Evolutionary conservation across 1,140 invertebrate species (phyloP).

Genomic region (Drosophila navojoa): DNA sequence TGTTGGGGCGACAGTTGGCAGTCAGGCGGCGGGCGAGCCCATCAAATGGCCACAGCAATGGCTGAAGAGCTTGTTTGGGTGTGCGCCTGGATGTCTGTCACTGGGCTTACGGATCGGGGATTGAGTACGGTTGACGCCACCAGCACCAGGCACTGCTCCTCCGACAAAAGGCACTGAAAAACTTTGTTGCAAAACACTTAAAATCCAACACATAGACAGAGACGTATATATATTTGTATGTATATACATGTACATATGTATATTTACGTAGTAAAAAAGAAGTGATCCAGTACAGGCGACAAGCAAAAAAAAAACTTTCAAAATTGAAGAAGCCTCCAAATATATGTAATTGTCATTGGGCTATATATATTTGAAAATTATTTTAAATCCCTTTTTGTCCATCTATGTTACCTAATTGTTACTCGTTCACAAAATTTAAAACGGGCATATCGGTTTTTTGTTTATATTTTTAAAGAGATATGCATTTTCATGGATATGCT

Average conservation of each 20-base stretch:
- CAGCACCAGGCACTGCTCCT: slow-evolving; percentile 32
- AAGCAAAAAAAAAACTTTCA: background rate
- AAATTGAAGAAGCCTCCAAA: no score
- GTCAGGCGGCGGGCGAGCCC: background rate
- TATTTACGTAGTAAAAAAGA: background rate
- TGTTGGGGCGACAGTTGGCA: slow-evolving; percentile 2
- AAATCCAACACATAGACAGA: slow-evolving; percentile 32
- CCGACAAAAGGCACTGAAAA: slow-evolving; percentile 74
- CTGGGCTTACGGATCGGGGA: background rate
- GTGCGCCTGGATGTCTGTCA: background rate
- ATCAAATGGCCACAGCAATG: slow-evolving; percentile 4
- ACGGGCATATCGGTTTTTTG: no score
- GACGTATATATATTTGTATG: background rate
- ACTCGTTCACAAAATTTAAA: no score
- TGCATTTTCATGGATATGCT: no score
- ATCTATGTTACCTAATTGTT: no score
- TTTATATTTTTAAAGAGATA: no score
- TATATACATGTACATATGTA: no score
- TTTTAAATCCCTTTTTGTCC: no score
- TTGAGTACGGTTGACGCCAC: slow-evolving; percentile 13
- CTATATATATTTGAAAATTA: no score
- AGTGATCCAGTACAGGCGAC: slow-evolving; percentile 36
- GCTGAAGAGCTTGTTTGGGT: background rate
- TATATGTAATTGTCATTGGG: no score
- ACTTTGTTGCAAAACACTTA: slow-evolving; percentile 81